Conservation (phyloP, 2,113 vertebrate species). For the Scatophagus argus region DNA sequence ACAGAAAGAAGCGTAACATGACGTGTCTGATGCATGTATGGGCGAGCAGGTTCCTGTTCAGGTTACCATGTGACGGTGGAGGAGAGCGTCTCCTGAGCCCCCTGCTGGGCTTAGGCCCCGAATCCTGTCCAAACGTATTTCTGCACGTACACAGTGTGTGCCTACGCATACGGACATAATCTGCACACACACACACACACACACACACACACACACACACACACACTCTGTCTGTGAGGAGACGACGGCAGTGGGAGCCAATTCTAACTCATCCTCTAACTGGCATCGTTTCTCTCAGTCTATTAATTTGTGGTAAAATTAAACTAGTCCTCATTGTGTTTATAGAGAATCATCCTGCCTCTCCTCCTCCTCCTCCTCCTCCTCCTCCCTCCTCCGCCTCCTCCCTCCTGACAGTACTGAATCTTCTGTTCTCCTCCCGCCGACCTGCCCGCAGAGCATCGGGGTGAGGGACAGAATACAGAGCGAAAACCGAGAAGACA, state of each 20-base stretch:
- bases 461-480: constrained; percentile 47
- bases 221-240: background rate
- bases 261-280: constrained; percentile 25
- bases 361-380: constrained; percentile 12
- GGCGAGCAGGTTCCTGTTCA: background rate
- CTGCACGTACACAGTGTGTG: constrained; percentile 17
- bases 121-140: constrained; percentile 41
- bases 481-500: constrained; percentile 49
- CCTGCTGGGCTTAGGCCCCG: constrained; percentile 36
- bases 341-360: constrained; percentile 8
- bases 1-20: background rate
- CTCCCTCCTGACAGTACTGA: constrained; percentile 15
- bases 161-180: constrained; percentile 22
- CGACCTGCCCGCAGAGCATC: constrained; percentile 42
- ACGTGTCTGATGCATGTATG: constrained; percentile 11
- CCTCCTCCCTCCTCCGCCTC: background rate
- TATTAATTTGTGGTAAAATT: constrained; percentile 40
- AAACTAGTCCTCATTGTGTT: constrained; percentile 38
- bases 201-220: background rate
- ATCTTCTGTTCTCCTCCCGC: constrained; percentile 33
- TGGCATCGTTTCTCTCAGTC: constrained; percentile 19
- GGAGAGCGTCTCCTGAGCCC: constrained; percentile 30
- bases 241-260: background rate
- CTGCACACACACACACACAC: background rate
- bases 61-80: background rate